Base-by-base conservation (phyloP, 2,113 vertebrate genomes). In the Cromileptes altivelis region DNA sequence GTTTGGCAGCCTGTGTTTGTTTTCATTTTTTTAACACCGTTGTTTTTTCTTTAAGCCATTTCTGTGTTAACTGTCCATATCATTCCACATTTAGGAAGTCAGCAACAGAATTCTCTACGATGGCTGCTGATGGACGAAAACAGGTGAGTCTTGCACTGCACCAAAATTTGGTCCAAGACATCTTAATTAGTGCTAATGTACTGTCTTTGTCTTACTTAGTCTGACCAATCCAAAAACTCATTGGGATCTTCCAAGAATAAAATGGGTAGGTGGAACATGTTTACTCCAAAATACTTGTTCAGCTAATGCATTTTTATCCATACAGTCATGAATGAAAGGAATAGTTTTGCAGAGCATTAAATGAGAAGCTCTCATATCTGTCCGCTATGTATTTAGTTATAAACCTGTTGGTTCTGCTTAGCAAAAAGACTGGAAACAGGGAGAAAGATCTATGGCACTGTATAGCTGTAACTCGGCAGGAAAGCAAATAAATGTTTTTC, bases 201-300 rank as follows among this genome's bases (percentile, higher is more conserved):
- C 50, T 75, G 1, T 56, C 23, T 78, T 50, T 89, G 19, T 89
- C 63, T 81, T 37, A 47, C 88, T 68, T 78, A 96, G 96, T 76
- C 82, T 63, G 94, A 95, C 50, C 91, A 91, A 62, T 85, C 92
- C 61, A 94, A 91, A 92, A 92, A 55, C 64, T 78, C 89, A 27
- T 70, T 84, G 53, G 94, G 88, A 75, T 91, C 91, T 50, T 89
- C 93, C 42, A 95, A 87, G 78, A 95, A 93, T 79, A 95, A 94
- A 91, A 93, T 95, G 82, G 95, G 96, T 95, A 82, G 85, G 91
- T 89, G 25, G 10, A 78, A 30, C 30, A 50, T 15, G 11, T 78
- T 75, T 45, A 64, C 25, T 45, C 10, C 12, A 27, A 8, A 64
- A 53, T 55, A 19, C 42, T 17, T 27, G 3, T 57, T 75, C n/a